A percentile compares a stretch with the other conserved stretches of the same genome.
Evolutionary conservation across 2,797 vertebrate species (phyloP).

Genomic region (Darevskia nairensis): DNA sequence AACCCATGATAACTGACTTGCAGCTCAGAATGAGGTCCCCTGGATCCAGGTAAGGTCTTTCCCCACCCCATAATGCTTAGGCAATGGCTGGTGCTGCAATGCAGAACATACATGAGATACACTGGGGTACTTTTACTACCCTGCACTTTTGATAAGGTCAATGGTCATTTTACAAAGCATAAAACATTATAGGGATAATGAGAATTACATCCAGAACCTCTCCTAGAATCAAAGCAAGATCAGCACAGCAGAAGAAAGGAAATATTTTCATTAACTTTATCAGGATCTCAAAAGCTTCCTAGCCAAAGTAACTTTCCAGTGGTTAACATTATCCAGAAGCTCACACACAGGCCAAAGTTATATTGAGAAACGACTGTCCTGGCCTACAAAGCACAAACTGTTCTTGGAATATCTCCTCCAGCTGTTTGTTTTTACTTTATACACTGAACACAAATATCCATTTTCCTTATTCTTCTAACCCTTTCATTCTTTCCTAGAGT

Average conservation of each 20-base stretch:
- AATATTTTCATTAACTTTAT: constrained; percentile 10
- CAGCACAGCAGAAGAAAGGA: neutral
- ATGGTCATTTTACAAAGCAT: neutral
- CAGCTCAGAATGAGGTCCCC: too few species aligned
- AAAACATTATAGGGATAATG: neutral
- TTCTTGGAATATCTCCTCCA: constrained; percentile 15
- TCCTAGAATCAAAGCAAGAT: neutral
- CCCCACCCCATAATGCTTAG: neutral
- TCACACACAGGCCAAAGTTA: neutral
- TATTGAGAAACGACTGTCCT: constrained; percentile 15
- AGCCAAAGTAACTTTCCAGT: neutral
- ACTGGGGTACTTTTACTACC: too few species aligned
- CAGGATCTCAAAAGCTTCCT: constrained; percentile 1
- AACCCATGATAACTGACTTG: too few species aligned
- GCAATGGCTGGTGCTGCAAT: neutral
- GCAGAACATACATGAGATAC: neutral
- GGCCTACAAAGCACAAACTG: constrained; percentile 17
- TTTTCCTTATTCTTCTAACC: constrained; percentile 14
- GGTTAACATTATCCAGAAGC: constrained; percentile 1
- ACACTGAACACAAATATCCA: constrained; percentile 11
- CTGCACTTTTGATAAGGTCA: neutral
- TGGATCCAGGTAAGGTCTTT: neutral
- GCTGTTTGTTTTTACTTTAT: constrained; percentile 36
- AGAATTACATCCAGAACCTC: neutral
- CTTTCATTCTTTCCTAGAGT: constrained; percentile 20